phyloP scores from a whole-genome alignment of 1,140 invertebrate species.

The Cataglyphis hispanica region DNA sequence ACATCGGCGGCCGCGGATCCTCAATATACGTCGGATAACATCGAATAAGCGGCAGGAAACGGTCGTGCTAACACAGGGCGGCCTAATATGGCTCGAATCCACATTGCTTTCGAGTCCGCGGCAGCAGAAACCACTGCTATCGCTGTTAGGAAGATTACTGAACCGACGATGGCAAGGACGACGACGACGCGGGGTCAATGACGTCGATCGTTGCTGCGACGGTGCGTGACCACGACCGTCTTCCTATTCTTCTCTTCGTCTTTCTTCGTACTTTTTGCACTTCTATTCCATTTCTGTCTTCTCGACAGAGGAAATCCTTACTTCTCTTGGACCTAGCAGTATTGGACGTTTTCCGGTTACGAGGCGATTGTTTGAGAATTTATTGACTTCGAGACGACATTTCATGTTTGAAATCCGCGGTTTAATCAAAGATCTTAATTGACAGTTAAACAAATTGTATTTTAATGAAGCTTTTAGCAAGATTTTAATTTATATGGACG shows the following conservation, averaged over 20 bases:
- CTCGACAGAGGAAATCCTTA: slow-evolving; percentile 69
- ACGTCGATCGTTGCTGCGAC: slow-evolving; percentile 56
- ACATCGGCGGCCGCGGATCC: slow-evolving; percentile 70
- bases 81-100: slow-evolving; percentile 82
- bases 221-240: slow-evolving; percentile 48
- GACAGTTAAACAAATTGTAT: slow-evolving; percentile 4
- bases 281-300: slow-evolving; percentile 66
- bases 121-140: slow-evolving; percentile 66
- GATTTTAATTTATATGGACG: slow-evolving; percentile 5
- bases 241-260: slow-evolving; percentile 5
- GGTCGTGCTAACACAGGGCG: slow-evolving; percentile 62
- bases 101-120: slow-evolving; percentile 74
- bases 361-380: slow-evolving; percentile 48
- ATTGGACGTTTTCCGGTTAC: slow-evolving; percentile 12
- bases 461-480: not conserved
- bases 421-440: slow-evolving; percentile 52
- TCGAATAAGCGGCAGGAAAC: slow-evolving; percentile 73
- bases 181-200: slow-evolving; percentile 32
- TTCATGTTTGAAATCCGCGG: slow-evolving; percentile 39
- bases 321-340: slow-evolving; percentile 19
- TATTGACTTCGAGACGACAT: slow-evolving; percentile 42
- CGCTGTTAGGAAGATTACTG: slow-evolving; percentile 21
- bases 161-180: slow-evolving; percentile 32
- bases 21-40: slow-evolving; percentile 77
- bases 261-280: slow-evolving; percentile 53